These are phyloP conservation scores for Bombycilla garrulus DNA, from an alignment of 2,113 vertebrate genomes.

Conservation along the genomic window DNA sequence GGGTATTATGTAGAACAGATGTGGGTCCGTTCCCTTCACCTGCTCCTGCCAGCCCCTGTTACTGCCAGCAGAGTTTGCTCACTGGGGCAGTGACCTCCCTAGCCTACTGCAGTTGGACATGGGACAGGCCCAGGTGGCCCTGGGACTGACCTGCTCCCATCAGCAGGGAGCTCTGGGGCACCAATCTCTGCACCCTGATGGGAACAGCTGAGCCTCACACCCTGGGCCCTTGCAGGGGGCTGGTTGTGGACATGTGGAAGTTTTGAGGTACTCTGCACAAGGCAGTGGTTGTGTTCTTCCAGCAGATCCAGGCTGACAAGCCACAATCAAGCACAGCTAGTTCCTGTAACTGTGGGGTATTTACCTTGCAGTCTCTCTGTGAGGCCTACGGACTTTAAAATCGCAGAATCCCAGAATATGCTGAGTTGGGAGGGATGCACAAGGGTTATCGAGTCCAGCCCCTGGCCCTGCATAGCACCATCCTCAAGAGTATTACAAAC, in stretches of 20 bases:
- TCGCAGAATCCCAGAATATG: neutral
- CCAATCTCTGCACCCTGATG: neutral
- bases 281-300: neutral
- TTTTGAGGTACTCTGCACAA: neutral
- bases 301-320: neutral
- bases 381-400: neutral
- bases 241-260: neutral
- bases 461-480: neutral
- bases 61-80: fast-evolving
- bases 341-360: neutral
- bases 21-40: neutral
- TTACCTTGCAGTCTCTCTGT: neutral
- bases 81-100: neutral
- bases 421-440: neutral
- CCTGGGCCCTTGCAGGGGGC: neutral
- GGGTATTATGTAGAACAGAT: neutral
- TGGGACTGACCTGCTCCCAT: neutral
- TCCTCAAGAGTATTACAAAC: neutral
- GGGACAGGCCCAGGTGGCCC: neutral
- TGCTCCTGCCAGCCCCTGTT: neutral
- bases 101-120: fast-evolving
- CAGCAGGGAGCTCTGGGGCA: neutral
- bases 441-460: fast-evolving
- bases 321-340: neutral
- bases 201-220: neutral